A percentile compares a stretch with the other conserved stretches of the same genome.
These are phyloP conservation scores for Drosophila nasuta DNA, from an alignment of 1,140 invertebrate species.

Conservation along the genomic window DNA sequence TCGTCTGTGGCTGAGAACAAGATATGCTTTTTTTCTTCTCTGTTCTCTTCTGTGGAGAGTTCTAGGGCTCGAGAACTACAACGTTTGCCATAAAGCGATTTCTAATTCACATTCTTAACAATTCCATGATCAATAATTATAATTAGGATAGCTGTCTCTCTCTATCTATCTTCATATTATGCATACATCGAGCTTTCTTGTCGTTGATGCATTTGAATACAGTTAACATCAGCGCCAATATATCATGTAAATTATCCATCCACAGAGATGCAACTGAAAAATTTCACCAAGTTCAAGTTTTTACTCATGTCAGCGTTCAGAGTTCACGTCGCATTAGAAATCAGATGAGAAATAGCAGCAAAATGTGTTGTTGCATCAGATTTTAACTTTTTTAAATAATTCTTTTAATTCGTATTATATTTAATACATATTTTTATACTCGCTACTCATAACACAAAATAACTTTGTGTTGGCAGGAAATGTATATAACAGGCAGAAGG, in stretches of 20 bases:
- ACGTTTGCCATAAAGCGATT: constrained; percentile 43
- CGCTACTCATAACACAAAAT: no score
- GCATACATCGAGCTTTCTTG: not conserved
- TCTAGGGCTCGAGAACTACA: constrained; percentile 21
- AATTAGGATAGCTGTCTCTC: constrained; percentile 26
- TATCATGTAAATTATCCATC: constrained; percentile 43
- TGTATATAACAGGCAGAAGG: no score
- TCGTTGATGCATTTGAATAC: constrained; percentile 28
- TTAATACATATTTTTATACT: no score
- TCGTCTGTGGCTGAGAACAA: constrained; percentile 5
- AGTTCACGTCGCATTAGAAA: not conserved
- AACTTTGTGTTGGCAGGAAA: no score
- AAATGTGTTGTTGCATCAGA: no score
- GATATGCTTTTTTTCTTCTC: not conserved
- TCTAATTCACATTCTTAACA: constrained; percentile 36
- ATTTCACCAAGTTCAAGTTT: not conserved
- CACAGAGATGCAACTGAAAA: not conserved
- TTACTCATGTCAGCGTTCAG: no score
- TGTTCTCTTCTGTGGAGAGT: constrained; percentile 2
- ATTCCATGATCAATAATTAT: constrained; percentile 52
- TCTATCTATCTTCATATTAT: constrained; percentile 1
- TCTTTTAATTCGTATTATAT: no score
- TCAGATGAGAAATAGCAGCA: not conserved
- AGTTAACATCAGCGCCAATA: constrained; percentile 26
- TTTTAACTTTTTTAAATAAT: no score